Percentiles rank a stretch among this genome's conserved stretches.
These are phyloP conservation scores for Palythoa grandis DNA, from an alignment of 92 coral and sea anemone species.

Conservation along the genomic window DNA sequence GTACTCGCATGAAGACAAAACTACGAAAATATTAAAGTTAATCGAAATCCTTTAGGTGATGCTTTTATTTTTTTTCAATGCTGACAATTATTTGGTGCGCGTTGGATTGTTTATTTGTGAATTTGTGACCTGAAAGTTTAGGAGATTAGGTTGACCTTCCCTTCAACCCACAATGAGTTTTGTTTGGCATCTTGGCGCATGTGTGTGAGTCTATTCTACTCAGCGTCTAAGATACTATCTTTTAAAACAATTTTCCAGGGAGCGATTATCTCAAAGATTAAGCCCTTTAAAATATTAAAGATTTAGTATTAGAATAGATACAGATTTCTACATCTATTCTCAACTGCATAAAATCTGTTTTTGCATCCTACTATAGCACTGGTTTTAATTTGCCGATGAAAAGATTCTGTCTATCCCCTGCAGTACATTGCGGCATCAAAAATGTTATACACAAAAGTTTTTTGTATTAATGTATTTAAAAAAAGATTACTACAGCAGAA, in stretches of 20 bases:
- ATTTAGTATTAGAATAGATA: neutral
- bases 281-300: constrained; percentile 4
- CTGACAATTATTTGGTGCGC: neutral
- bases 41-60: neutral
- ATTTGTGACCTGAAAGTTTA: neutral
- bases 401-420: neutral
- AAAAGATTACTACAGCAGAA: neutral
- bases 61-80: neutral
- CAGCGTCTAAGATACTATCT: constrained; percentile 20
- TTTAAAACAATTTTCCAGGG: constrained; percentile 10
- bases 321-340: neutral
- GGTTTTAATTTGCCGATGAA: neutral
- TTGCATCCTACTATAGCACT: neutral
- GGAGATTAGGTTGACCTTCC: neutral
- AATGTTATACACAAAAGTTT: neutral
- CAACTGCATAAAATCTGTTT: neutral
- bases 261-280: constrained; percentile 14
- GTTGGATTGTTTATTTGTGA: constrained; percentile 8
- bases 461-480: neutral
- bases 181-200: neutral
- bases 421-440: neutral
- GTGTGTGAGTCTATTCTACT: neutral
- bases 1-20: no score
- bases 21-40: no score
- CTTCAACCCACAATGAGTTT: neutral